Evolutionary conservation across 2,797 vertebrate species (phyloP), one percentile per base, ranked within the genome.

Genomic region (Pygocentrus nattereri): DNA sequence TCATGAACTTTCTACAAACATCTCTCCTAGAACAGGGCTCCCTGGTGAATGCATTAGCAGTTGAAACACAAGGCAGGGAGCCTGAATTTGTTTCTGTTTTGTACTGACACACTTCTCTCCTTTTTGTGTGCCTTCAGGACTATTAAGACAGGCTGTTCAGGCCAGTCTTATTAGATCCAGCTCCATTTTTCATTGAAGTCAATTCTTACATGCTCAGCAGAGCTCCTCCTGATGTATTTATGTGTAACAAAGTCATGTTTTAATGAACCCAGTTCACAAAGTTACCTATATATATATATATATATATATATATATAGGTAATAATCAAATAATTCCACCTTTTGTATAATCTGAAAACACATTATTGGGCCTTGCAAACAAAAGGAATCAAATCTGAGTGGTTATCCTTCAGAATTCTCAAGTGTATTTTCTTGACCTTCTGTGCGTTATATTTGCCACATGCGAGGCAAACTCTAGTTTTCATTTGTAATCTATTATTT

Each of bases 401-500:
- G 58, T 67, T 76, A 73, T 68, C 64, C 61, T 69, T 54, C 59
- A 78, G 87, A 79, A 78, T 78, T 91, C 80, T 84, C 15, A 77
- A 67, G 79, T 82, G 30, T 76, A 81, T 82, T 11, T 64, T 10
- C 71, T 82, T 90, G 90, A 92, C 90, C 92, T 92, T 85, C 58
- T 88, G 87, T 86, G 82, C 81, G 85, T 85, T 73, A 81, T 82
- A 81, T 79, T 85, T 64, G 71, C 87, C 86, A 88, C 85, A 88
- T 88, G 89, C 85, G 64, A 90, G 90, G 87, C 81, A 88, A 90
- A 88, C 84, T 86, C 83, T 82, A 41, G 61, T 88, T 88, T 91
- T 90, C 89, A 89, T 93, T 90, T 93, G 79, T 91, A 90, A 94
- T 94, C 91, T 94, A 93, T 94, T 93, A 93, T 93, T 94, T 89